These are phyloP conservation scores for Ormyrus thymus DNA, from an alignment of 2,888 invertebrate genomes.

Conservation along the genomic window DNA sequence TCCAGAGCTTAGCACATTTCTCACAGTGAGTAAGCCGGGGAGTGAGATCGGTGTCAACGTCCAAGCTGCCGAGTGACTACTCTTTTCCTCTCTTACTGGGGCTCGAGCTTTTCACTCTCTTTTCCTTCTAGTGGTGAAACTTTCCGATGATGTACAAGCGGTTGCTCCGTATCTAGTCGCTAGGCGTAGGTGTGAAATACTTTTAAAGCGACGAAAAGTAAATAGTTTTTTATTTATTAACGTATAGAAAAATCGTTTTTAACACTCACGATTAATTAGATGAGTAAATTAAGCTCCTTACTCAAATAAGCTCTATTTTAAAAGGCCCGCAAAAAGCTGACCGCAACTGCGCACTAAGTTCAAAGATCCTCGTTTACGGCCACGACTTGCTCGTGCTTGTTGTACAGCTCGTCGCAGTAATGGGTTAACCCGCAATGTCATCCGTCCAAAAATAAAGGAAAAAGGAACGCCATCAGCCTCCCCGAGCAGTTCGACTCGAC, in stretches of 20 bases:
- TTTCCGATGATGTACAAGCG: slow-evolving; percentile 19
- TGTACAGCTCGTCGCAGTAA: slow-evolving; percentile 27
- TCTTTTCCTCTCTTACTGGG: background rate
- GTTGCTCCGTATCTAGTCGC: slow-evolving; percentile 4
- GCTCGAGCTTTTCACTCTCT: slow-evolving; percentile 7
- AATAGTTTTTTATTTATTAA: no score
- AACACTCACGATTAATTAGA: no score
- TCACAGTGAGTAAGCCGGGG: background rate
- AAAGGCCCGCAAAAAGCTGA: no score
- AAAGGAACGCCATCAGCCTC: background rate
- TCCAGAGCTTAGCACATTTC: slow-evolving; percentile 20
- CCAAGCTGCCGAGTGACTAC: slow-evolving; percentile 1
- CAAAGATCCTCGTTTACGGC: no score
- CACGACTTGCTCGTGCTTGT: background rate
- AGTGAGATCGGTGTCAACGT: slow-evolving; percentile 17
- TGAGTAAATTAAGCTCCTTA: no score
- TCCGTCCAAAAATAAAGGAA: slow-evolving; percentile 6
- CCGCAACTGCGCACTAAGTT: no score
- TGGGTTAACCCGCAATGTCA: slow-evolving; percentile 25
- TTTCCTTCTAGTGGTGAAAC: background rate
- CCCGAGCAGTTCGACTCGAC: background rate
- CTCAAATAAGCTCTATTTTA: no score
- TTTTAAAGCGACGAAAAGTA: no score
- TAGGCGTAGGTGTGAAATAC: background rate
- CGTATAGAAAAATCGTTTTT: no score